Percentiles rank a stretch among this genome's conserved stretches.
Conservation (phyloP, 2,888 invertebrate genomes). For the Dryobota labecula region DNA sequence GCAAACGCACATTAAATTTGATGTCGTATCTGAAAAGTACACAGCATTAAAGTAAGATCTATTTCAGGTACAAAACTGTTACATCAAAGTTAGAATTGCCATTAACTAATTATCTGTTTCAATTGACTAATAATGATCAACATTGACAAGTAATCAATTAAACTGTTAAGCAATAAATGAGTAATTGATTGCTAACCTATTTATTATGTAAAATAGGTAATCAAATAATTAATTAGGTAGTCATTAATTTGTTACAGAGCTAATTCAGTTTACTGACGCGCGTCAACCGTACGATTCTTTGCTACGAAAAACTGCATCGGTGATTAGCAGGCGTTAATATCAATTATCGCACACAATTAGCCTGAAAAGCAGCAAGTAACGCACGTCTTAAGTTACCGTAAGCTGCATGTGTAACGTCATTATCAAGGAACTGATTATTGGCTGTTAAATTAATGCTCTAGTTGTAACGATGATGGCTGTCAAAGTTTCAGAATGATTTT, state of each 20-base stretch:
- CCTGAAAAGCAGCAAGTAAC: background rate
- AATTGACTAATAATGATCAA: slow-evolving; percentile 20
- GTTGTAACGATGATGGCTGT: background rate
- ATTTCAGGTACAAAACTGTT: background rate
- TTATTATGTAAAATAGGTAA: slow-evolving; percentile 46
- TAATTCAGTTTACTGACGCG: slow-evolving; percentile 26
- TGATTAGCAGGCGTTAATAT: slow-evolving; percentile 44
- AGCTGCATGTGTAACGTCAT: slow-evolving; percentile 14
- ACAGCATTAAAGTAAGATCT: background rate
- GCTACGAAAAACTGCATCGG: slow-evolving; percentile 36
- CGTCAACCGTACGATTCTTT: slow-evolving; percentile 27
- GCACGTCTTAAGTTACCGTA: slow-evolving; percentile 28
- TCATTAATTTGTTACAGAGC: slow-evolving; percentile 36
- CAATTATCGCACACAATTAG: slow-evolving; percentile 48
- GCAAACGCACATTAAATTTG: background rate
- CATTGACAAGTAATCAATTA: slow-evolving; percentile 45
- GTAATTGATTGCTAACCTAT: slow-evolving; percentile 41
- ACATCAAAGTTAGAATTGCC: slow-evolving; percentile 3
- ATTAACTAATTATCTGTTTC: slow-evolving; percentile 4
- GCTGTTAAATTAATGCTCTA: background rate
- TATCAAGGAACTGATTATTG: background rate
- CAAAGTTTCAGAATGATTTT: background rate
- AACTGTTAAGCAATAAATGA: slow-evolving; percentile 14
- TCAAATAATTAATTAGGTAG: slow-evolving; percentile 20
- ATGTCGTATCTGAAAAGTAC: slow-evolving; percentile 3